phyloP scores from a whole-genome alignment of 53 echinoderm and acorn worm genomes.

The Stichopus horrens region DNA sequence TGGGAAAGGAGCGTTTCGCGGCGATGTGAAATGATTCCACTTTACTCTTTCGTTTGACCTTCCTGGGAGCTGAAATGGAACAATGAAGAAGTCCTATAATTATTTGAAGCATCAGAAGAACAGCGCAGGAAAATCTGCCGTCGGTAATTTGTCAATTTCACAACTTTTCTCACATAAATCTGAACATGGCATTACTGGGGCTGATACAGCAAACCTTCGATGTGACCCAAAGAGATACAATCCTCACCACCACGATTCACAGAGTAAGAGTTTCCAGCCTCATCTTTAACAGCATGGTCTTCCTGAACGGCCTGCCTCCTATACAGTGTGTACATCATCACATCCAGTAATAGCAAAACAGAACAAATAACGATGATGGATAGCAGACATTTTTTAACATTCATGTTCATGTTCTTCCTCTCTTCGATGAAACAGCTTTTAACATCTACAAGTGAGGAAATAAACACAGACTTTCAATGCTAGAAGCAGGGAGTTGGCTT shows the following conservation, averaged over 20 bases:
- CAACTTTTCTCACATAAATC: neutral
- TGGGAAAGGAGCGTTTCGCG: neutral
- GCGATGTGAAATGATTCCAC: neutral
- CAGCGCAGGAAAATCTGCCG: no score
- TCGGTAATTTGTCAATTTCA: no score
- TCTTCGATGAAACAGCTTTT: no score
- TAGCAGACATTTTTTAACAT: neutral
- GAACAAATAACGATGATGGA: slow-evolving; percentile 10
- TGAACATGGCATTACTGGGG: neutral
- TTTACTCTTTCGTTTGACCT: neutral
- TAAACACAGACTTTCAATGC: no score
- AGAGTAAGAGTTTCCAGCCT: neutral
- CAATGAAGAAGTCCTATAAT: no score
- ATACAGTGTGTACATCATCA: slow-evolving; percentile 8
- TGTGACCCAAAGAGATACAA: neutral
- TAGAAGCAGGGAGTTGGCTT: no score
- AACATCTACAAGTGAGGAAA: no score
- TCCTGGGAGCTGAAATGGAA: neutral
- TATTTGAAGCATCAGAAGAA: no score
- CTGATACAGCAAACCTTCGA: neutral
- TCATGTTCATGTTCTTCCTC: neutral
- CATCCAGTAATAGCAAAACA: neutral
- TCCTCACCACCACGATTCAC: neutral
- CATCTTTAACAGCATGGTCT: neutral
- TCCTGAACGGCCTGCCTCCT: neutral